Base-by-base conservation (phyloP, 1,140 invertebrate species). In the Diuraphis noxia region DNA sequence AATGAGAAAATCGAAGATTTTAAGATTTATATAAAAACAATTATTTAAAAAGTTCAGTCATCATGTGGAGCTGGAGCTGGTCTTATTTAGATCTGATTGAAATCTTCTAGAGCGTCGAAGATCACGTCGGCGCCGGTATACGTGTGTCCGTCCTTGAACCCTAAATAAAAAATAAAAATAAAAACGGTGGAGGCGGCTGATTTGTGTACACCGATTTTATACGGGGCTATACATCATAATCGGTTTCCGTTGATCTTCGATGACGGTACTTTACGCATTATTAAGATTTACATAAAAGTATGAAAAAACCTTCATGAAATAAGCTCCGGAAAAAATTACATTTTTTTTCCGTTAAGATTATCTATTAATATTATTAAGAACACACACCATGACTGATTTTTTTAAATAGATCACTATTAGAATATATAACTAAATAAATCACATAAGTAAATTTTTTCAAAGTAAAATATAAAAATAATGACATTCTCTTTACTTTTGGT, bases 111-210 rank as follows among this genome's bases (percentile, higher is more conserved):
- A 4, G 36, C 49, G 49, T 52, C 34, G 46, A 6, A 25, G 3
- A 56, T 88, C 77, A 13, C 8, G 23, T 9, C 38, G 49, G 49
- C 63, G 40, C 34, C 40, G 56, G 40, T 72, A 36, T 38, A 17
- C 36, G 19, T 1, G 25, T 43, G 88, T 43, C 88, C 88, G 88
- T 89, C 88, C 88, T 89, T 89, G 88, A 89, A 89, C 88, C 63
- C 30, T 34, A 21, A n/a, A 30, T 43, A 23, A 63, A 77, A 84
- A 25, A 84, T 36, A 77, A 34, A 81, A 40, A 81, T 23, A 84
- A n/a, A 84, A 43, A 43, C 30, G 30, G 9, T 38, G 34, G 41
- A 30, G 30, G 40, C 82, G 82, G 30, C 13, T 41, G 38, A 84
- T n/a, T 41, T 84, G 10, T 43, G 30, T 84, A n/a, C 81, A 41